Conservation (phyloP, 2,888 invertebrate genomes). For the Spicauda simplicius region DNA sequence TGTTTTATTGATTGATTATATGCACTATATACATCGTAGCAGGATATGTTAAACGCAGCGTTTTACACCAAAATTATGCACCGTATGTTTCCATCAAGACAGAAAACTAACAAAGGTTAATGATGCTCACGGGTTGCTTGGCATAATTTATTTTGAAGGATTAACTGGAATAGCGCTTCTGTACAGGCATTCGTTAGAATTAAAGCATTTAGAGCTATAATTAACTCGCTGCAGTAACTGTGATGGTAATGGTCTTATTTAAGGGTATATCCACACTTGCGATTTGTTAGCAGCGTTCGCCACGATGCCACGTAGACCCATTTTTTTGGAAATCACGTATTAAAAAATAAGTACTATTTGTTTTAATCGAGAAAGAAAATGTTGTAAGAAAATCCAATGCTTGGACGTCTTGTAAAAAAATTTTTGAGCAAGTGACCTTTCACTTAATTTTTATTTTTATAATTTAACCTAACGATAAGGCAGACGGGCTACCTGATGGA, state of each 20-base stretch:
- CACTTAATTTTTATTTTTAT: no score
- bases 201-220: conserved; percentile 10
- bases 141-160: conserved; percentile 19
- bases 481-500: no score
- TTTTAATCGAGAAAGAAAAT: no score
- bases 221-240: conserved; percentile 11
- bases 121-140: conserved; percentile 21
- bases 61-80: background rate
- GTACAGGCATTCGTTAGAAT: conserved; percentile 12
- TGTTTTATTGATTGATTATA: no score
- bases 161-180: conserved; percentile 10
- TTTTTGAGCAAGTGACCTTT: no score
- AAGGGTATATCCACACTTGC: background rate
- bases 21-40: no score
- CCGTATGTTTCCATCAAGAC: conserved; percentile 16
- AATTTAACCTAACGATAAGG: no score
- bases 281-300: background rate
- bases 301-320: no score
- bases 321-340: no score
- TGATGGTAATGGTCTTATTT: conserved; percentile 2
- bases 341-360: no score
- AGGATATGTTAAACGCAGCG: background rate
- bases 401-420: no score
- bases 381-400: no score
- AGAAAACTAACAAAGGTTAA: conserved; percentile 31